Evolutionary conservation across 2,113 vertebrate genomes (phyloP).

Genomic region (Corythaixoides concolor): DNA sequence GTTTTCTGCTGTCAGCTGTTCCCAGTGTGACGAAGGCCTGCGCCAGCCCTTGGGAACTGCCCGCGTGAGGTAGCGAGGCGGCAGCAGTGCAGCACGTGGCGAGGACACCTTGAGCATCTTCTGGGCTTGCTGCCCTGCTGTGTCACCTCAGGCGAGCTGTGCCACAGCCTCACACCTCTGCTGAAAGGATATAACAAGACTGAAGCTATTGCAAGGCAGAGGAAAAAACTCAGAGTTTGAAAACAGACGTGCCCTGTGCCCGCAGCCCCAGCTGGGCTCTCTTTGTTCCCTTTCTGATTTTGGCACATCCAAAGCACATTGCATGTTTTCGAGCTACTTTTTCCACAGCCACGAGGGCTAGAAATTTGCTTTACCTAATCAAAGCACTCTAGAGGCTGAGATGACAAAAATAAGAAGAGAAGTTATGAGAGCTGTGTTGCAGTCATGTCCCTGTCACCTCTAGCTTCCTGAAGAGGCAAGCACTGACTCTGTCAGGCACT

Average conservation of each 20-base stretch:
- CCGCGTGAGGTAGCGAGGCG: rapidly evolving
- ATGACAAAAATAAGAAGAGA: constrained; percentile 7
- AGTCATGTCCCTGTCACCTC: not conserved
- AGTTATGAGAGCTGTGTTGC: not conserved
- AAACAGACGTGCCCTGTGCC: not conserved
- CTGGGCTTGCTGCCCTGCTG: not conserved
- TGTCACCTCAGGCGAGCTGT: not conserved
- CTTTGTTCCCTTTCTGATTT: not conserved
- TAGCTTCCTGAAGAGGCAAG: constrained; percentile 27
- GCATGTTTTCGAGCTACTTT: constrained; percentile 8
- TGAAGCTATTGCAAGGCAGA: not conserved
- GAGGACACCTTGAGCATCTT: not conserved
- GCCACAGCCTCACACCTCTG: not conserved
- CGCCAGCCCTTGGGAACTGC: not conserved
- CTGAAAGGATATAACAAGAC: not conserved
- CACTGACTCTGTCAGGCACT: not conserved
- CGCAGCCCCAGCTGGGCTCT: not conserved
- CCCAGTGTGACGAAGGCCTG: rapidly evolving
- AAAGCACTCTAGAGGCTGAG: constrained; percentile 19
- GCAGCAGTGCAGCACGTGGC: rapidly evolving
- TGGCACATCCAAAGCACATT: not conserved
- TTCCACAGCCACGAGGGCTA: not conserved
- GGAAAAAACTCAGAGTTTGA: not conserved
- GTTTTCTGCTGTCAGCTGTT: not conserved
- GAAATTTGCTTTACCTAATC: not conserved